phyloP scores from a whole-genome alignment of 2,113 vertebrate genomes.

The Forbesichthys papilliferus region DNA sequence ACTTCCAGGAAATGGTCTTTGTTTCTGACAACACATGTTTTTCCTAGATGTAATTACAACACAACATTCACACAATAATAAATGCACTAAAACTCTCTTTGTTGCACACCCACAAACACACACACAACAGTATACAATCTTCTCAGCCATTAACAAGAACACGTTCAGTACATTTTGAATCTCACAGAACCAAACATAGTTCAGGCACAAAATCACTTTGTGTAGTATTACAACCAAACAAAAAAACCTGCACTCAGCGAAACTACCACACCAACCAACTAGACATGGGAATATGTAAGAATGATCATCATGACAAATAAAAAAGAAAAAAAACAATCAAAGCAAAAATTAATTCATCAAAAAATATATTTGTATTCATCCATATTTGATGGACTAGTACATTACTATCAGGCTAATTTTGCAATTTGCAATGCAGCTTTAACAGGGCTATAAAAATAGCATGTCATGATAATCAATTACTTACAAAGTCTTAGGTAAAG shows the following conservation, averaged over 20 bases:
- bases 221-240: constrained; percentile 70
- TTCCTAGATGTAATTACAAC: constrained; percentile 19
- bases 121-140: constrained; percentile 20
- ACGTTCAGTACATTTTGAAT: constrained; percentile 49
- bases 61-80: constrained; percentile 25
- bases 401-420: constrained; percentile 25
- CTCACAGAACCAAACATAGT: constrained; percentile 71
- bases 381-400: constrained; percentile 45
- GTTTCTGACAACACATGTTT: constrained; percentile 19
- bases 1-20: constrained; percentile 58
- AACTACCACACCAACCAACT: constrained; percentile 80
- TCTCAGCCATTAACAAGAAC: constrained; percentile 36
- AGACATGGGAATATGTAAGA: constrained; percentile 76
- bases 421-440: constrained; percentile 37
- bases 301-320: constrained; percentile 81
- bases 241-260: constrained; percentile 69
- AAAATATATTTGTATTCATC: constrained; percentile 38
- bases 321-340: constrained; percentile 70
- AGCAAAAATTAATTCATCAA: constrained; percentile 61
- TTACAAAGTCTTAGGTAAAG: constrained; percentile 73
- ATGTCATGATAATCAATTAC: constrained; percentile 76
- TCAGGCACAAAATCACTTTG: constrained; percentile 76
- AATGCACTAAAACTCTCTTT: constrained; percentile 18
- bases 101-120: constrained; percentile 18
- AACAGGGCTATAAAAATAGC: constrained; percentile 35